Percentiles rank a stretch among this genome's conserved stretches.
phyloP scores from a whole-genome alignment of 2,113 vertebrate species.

The Protobothrops flavoviridis region DNA sequence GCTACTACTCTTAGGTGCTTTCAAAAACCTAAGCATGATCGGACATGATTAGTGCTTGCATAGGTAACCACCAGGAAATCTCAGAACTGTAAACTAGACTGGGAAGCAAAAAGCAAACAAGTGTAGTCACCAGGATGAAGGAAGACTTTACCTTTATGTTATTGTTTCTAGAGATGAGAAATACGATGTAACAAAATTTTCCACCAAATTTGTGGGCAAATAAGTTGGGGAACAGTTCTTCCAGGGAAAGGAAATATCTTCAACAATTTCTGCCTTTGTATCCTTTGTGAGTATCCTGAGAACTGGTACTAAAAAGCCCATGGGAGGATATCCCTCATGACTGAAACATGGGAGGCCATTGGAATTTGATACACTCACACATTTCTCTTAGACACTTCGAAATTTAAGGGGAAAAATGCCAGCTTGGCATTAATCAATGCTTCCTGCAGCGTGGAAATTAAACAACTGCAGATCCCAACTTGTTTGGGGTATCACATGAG shows the following conservation, averaged over 20 bases:
- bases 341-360: neutral
- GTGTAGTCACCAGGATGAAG: neutral
- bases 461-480: slow-evolving; percentile 8
- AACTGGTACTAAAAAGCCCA: neutral
- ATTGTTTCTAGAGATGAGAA: neutral
- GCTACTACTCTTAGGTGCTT: neutral
- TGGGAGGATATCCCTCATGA: neutral
- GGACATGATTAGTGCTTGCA: neutral
- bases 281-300: neutral
- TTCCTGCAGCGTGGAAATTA: slow-evolving; percentile 30
- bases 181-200: neutral
- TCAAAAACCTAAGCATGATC: neutral
- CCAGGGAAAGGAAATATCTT: neutral
- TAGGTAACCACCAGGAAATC: neutral
- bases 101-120: neutral
- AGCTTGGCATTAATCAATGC: neutral
- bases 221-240: neutral
- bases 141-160: neutral
- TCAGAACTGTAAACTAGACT: neutral
- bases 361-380: neutral
- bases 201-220: neutral
- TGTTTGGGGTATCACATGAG: neutral
- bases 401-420: neutral
- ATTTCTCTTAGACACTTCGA: neutral
- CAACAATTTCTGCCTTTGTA: neutral